A percentile compares a stretch with the other conserved stretches of the same genome.
phyloP scores from a whole-genome alignment of 2,888 invertebrate genomes.

The Caenorhabditis japonica region DNA sequence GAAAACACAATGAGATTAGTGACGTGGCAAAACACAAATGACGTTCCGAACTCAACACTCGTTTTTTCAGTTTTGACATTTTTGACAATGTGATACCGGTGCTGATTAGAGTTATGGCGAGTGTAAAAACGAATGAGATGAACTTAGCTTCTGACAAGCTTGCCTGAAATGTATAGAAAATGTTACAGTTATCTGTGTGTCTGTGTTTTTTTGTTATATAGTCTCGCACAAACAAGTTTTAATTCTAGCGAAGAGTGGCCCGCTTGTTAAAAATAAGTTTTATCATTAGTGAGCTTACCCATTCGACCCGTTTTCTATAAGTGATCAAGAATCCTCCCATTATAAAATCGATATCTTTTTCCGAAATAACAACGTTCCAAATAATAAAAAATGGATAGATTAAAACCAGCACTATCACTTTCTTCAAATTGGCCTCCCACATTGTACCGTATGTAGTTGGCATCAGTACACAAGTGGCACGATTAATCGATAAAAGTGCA shows the following conservation, averaged over 20 bases:
- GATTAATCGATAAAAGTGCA: too few relatives aligned
- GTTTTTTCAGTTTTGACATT: conserved; percentile 29
- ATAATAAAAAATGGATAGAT: conserved; percentile 24
- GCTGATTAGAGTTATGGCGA: conserved; percentile 5
- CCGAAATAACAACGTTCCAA: conserved; percentile 30
- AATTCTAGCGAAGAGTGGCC: too few relatives aligned
- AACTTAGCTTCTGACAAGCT: conserved; percentile 1
- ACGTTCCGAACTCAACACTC: conserved; percentile 6
- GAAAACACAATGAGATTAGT: conserved; percentile 17
- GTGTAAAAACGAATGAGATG: neutral
- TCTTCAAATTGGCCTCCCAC: conserved; percentile 5
- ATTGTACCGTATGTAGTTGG: neutral
- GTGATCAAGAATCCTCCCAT: conserved; percentile 32
- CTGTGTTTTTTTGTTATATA: too few relatives aligned
- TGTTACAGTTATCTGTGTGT: too few relatives aligned
- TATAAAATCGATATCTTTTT: conserved; percentile 7
- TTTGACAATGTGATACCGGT: conserved; percentile 15
- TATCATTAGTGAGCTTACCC: too few relatives aligned
- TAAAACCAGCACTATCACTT: conserved; percentile 5
- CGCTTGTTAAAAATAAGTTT: too few relatives aligned
- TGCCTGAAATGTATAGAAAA: conserved; percentile 21
- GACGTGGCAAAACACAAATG: conserved; percentile 20
- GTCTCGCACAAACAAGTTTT: too few relatives aligned
- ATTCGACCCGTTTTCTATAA: conserved; percentile 18
- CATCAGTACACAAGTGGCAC: neutral